phyloP scores from a whole-genome alignment of 92 coral and sea anemone genomes.

The Plumapathes pennacea region DNA sequence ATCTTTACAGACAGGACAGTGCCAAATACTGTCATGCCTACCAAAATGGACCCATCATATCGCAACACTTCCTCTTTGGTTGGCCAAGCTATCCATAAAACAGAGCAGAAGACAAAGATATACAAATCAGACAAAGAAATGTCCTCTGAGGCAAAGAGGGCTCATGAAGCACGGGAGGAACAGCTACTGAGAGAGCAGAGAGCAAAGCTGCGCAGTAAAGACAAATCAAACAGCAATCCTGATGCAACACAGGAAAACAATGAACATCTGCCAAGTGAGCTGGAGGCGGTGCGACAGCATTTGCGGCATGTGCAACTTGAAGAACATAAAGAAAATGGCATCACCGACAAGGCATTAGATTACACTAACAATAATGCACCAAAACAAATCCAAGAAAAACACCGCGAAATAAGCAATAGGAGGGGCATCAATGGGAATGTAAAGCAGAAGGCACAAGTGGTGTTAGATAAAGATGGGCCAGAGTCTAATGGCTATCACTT shows the following conservation, averaged over 20 bases:
- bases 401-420: slow-evolving; percentile 7
- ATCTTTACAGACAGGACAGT: too few relatives aligned
- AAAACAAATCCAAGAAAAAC: slow-evolving; percentile 1
- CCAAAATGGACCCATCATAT: too few relatives aligned
- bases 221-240: slow-evolving; percentile 5
- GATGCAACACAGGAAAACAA: too few relatives aligned
- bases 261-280: slow-evolving; percentile 15
- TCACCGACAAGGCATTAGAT: slow-evolving; percentile 18
- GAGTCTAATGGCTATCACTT: slow-evolving; percentile 15
- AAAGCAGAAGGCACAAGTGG: neutral
- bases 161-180: slow-evolving; percentile 40
- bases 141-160: slow-evolving; percentile 12
- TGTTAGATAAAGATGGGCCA: neutral
- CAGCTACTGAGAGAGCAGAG: slow-evolving; percentile 53
- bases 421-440: slow-evolving; percentile 5
- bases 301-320: slow-evolving; percentile 55
- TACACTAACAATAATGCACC: slow-evolving; percentile 10
- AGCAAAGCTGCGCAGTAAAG: slow-evolving; percentile 48
- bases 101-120: slow-evolving; percentile 28
- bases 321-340: slow-evolving; percentile 11
- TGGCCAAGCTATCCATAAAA: slow-evolving; percentile 57
- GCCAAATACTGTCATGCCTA: too few relatives aligned
- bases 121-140: slow-evolving; percentile 32
- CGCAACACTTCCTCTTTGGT: slow-evolving; percentile 72
- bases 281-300: slow-evolving; percentile 57